These are phyloP conservation scores for Phaonia tiefii DNA, from an alignment of 2,888 invertebrate genomes.

Conservation along the genomic window DNA sequence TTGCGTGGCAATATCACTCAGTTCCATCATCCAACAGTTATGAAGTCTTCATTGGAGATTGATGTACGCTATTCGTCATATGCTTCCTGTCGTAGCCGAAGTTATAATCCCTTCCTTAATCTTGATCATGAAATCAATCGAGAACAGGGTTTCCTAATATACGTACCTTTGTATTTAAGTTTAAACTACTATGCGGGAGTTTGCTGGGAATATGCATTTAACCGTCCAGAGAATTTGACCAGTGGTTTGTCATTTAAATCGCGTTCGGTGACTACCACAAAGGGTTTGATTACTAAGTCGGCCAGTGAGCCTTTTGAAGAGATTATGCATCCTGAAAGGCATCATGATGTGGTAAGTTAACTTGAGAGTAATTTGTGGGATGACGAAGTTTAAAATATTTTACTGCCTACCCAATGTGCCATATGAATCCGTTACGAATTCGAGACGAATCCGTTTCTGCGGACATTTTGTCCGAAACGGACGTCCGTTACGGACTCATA, in stretches of 20 bases:
- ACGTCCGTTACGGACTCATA: too few species aligned
- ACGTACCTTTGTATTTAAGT: constrained; percentile 83
- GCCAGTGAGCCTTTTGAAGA: constrained; percentile 76
- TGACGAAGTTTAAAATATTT: too few species aligned
- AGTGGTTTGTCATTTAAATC: constrained; percentile 80
- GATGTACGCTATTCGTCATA: constrained; percentile 84
- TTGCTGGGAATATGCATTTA: constrained; percentile 77
- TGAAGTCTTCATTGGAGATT: constrained; percentile 84
- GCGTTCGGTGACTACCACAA: constrained; percentile 78
- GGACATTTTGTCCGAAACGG: too few species aligned
- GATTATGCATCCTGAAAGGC: constrained; percentile 76
- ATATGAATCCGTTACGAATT: too few species aligned
- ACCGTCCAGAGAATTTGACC: constrained; percentile 78
- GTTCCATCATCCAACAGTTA: constrained; percentile 81
- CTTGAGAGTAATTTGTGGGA: too few species aligned
- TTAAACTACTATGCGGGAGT: constrained; percentile 76
- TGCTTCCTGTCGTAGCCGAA: constrained; percentile 80
- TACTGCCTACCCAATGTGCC: too few species aligned
- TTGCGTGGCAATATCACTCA: constrained; percentile 87
- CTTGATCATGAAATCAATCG: constrained; percentile 85
- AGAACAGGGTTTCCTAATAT: constrained; percentile 86
- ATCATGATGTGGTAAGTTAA: constrained; percentile 75
- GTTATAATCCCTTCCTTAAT: constrained; percentile 85
- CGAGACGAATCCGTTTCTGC: too few species aligned
- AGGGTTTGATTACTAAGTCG: constrained; percentile 77